A percentile compares a stretch with the other conserved stretches of the same genome.
Conservation (phyloP, 35 echinoderm and acorn worm species). For the Ptychodera flava region DNA sequence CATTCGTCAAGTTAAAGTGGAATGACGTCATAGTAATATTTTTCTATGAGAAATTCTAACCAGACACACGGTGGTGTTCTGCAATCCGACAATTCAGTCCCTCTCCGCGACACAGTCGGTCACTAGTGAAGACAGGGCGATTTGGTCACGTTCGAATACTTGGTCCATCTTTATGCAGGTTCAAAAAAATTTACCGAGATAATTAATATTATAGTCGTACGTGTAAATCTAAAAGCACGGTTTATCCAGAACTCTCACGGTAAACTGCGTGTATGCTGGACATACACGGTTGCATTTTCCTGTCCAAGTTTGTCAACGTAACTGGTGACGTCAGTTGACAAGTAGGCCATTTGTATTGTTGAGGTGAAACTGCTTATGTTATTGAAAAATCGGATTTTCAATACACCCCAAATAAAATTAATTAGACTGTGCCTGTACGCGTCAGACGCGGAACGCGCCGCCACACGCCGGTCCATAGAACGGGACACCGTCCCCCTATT, state of each 20-base stretch:
- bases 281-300: neutral
- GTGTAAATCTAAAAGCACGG: neutral
- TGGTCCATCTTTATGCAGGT: neutral
- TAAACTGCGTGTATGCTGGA: neutral
- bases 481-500: neutral
- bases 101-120: too few relatives aligned
- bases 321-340: neutral
- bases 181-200: neutral
- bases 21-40: too few relatives aligned
- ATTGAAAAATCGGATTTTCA: neutral
- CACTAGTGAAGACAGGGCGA: too few relatives aligned
- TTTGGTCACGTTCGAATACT: neutral
- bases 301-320: neutral
- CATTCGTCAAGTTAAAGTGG: too few relatives aligned
- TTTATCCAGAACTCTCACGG: neutral
- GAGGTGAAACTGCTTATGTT: neutral
- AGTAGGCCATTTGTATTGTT: neutral
- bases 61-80: too few relatives aligned
- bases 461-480: neutral
- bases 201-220: too few relatives aligned
- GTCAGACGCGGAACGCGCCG: neutral
- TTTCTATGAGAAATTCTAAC: too few relatives aligned
- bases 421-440: neutral
- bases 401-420: neutral
- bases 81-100: too few relatives aligned